Base-by-base conservation (phyloP, 92 coral and sea anemone species). In the Bergia puertoricense region DNA sequence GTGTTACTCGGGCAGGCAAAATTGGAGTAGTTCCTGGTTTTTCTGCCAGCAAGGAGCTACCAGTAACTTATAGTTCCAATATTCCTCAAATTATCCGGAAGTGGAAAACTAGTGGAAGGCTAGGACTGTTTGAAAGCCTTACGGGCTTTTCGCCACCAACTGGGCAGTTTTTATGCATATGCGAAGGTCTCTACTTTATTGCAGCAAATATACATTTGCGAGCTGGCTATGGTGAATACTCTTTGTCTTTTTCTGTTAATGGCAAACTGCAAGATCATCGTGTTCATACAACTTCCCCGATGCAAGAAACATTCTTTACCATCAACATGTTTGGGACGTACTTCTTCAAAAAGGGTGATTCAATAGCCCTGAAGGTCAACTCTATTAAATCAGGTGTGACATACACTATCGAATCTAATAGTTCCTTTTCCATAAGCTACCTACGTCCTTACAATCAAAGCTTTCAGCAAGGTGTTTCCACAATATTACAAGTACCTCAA, bases 161-260 rank as follows among this genome's bases (percentile, higher is more conserved):
- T 13, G 94, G 94, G 39, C 90, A 90, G 76, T 92, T 89, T 50
- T 71, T 86, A 20, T 66, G 88, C 11, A 77, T 89, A 18, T 92
- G 94, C 59, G 94, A 92, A 43, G 94, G 94, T 20, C 42, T 92
- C 5, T 92, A 89, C 62, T 89, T 92, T 62, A 59, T 89, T 50
- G 90, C 94, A 39, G 92, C 94, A 66, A 92, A 92, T 81, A 43
- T 92, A 42, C 94, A 89, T 41, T 43, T 86, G 8, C 43, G 72
- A 75, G 90, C 92, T 4, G 68, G 50, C 38, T 59, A 36, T 39
- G 94, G 94, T 14, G 39, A 43, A 8, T 86, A 85, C 78, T 45
- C 72, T 41, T 56, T 89, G 88, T 76, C 79, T 41, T 68, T 86
- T 37, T 46, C 85, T 9, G 88, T 92, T 59, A 92, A 89, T 79